phyloP scores from a whole-genome alignment of 2,888 invertebrate species.

The Eretmocerus hayati region DNA sequence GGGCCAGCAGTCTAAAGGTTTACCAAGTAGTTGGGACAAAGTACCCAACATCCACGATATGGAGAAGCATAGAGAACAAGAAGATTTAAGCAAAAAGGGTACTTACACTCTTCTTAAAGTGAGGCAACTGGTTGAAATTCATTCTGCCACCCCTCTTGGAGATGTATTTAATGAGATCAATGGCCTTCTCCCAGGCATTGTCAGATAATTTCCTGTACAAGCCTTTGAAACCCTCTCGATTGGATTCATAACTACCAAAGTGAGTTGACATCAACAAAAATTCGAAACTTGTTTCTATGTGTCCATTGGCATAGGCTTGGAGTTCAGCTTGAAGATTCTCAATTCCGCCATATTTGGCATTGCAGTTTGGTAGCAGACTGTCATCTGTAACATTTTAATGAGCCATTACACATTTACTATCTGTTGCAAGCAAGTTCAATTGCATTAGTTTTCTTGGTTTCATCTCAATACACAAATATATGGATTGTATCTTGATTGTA shows the following conservation, averaged over 20 bases:
- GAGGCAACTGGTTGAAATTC: conserved; percentile 49
- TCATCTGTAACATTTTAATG: conserved; percentile 29
- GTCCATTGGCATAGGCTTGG: conserved; percentile 56
- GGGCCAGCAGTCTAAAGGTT: too few species aligned
- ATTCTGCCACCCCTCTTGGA: conserved; percentile 63
- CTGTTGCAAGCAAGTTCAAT: too few species aligned
- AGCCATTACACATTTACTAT: too few species aligned
- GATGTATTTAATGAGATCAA: conserved; percentile 71
- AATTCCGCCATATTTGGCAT: conserved; percentile 59
- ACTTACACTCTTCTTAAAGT: conserved; percentile 32
- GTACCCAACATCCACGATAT: too few species aligned
- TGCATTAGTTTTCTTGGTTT: too few species aligned
- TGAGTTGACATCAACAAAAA: conserved; percentile 68
- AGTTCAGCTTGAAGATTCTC: conserved; percentile 49
- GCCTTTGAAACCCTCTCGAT: conserved; percentile 69
- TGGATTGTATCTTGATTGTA: too few species aligned
- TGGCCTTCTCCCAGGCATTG: conserved; percentile 64
- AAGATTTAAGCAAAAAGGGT: too few species aligned
- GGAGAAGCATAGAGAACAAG: too few species aligned
- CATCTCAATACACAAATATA: too few species aligned
- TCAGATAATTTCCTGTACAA: conserved; percentile 69
- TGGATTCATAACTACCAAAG: conserved; percentile 69
- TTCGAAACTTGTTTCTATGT: conserved; percentile 67
- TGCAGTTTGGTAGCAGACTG: conserved; percentile 52
- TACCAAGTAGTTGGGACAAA: too few species aligned